Evolutionary conservation across 1,140 invertebrate species (phyloP), one percentile per base, ranked within the genome.

Genomic region (Hylyphantes graminicola): DNA sequence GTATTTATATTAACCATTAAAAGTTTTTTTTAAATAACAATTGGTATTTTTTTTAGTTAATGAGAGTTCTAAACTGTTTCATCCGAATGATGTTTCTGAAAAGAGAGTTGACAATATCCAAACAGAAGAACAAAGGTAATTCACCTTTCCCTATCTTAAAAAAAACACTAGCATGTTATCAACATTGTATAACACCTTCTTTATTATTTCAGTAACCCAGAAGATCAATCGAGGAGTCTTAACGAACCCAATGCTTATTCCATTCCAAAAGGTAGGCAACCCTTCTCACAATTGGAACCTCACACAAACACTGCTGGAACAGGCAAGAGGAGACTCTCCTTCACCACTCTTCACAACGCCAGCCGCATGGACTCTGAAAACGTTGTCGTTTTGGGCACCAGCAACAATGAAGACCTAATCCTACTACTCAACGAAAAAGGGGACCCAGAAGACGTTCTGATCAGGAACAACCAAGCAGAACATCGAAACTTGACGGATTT

Each of bases 361-460:
- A 48, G 35, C 9, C 13, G 68, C 13, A n/a, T 17, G 7, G 79
- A 85, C 55, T 55, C 86, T 48, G 82, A 79, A 21, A 76, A 85
- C 21, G 50, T 85, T 50, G 75, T 85, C 3, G 74, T 78, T n/a
- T 73, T 85, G 48, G 64, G 63, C 55, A 76, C 83, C 15, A 78
- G 74, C 21, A 76, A 78, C 59, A 85, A 76, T 72, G 83, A 85
- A 15, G 83, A 85, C 48, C 53, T 85, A 8, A 55, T 85, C 19
- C 19, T 85, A 4, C 59, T 85, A 50, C 55, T 85, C 13, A 85
- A 85, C 17, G 65, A 77, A 0, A 35, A 63, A 51, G 83, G 83
- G 6, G 61, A 76, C 13, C 83, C 83, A 13, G 57, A 65, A 78
- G 74, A 85, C 50, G 75, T 77, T 19, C 55, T 78, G 10, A 67